Conservation (phyloP, 2,888 invertebrate genomes). For the Morinoia aosen region DNA sequence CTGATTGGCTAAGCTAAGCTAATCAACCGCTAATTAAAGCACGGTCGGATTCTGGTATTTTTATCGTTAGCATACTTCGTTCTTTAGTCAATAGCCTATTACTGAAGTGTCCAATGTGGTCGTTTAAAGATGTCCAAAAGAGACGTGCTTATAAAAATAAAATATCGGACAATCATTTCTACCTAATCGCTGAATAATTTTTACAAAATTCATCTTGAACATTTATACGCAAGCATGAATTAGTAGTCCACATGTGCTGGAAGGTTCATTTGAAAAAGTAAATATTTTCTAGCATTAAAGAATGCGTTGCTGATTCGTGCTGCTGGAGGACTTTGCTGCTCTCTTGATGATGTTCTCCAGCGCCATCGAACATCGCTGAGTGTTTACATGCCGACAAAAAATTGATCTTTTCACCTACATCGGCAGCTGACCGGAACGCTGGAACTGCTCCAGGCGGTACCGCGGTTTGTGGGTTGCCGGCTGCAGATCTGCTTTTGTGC, state of each 20-base stretch:
- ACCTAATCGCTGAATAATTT: neutral
- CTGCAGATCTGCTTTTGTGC: neutral
- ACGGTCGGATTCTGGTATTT: neutral
- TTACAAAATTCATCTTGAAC: neutral
- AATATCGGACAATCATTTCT: no score
- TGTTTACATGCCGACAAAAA: neutral
- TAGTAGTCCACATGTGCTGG: neutral
- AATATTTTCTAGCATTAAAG: neutral
- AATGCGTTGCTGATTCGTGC: neutral
- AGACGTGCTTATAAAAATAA: no score
- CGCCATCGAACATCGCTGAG: neutral
- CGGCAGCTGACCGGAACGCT: constrained; percentile 40
- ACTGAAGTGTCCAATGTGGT: no score
- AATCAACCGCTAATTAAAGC: no score
- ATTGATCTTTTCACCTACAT: constrained; percentile 29
- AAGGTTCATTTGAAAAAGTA: neutral
- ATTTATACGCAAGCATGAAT: neutral
- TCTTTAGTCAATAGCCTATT: no score
- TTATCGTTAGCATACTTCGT: no score
- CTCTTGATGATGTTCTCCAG: constrained; percentile 11
- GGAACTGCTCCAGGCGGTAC: neutral
- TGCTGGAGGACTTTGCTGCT: neutral
- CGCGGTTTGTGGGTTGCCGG: neutral
- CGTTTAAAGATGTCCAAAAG: no score
- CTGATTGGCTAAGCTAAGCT: no score